phyloP scores from a whole-genome alignment of 2,797 vertebrate genomes.

The Phoxinus dragarum region DNA sequence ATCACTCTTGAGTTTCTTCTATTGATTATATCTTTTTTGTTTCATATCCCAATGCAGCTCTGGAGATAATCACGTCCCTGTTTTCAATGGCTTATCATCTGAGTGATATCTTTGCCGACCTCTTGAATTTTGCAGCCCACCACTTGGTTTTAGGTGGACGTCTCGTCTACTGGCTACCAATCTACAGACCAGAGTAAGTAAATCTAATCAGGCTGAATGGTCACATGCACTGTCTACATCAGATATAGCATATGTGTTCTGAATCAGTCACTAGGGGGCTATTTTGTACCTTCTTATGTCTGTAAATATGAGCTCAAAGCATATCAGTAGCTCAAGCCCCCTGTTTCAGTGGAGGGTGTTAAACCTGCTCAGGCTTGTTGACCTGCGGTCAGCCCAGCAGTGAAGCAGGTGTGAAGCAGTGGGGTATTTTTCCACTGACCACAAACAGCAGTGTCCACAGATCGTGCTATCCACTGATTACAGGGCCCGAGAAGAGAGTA shows the following conservation, averaged over 20 bases:
- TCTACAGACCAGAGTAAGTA: constrained; percentile 96
- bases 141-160: constrained; percentile 89
- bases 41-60: constrained; percentile 68
- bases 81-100: constrained; percentile 92
- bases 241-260: neutral
- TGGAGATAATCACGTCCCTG: constrained; percentile 87
- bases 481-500: constrained; percentile 57
- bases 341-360: constrained; percentile 16
- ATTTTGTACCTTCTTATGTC: constrained; percentile 20
- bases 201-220: constrained; percentile 5
- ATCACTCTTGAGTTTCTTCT: constrained; percentile 9
- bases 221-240: neutral
- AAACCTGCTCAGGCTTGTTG: constrained; percentile 49
- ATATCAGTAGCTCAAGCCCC: constrained; percentile 10
- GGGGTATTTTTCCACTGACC: constrained; percentile 57
- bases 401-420: constrained; percentile 68
- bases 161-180: constrained; percentile 95
- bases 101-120: constrained; percentile 96
- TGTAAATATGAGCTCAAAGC: neutral
- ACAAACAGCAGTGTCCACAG: constrained; percentile 51
- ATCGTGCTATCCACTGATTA: constrained; percentile 62
- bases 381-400: constrained; percentile 28
- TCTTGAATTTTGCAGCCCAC: constrained; percentile 90
- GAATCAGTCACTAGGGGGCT: constrained; percentile 55
- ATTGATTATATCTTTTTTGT: constrained; percentile 11